Conservation (phyloP, 2,797 vertebrate genomes). For the Mus spretus region DNA sequence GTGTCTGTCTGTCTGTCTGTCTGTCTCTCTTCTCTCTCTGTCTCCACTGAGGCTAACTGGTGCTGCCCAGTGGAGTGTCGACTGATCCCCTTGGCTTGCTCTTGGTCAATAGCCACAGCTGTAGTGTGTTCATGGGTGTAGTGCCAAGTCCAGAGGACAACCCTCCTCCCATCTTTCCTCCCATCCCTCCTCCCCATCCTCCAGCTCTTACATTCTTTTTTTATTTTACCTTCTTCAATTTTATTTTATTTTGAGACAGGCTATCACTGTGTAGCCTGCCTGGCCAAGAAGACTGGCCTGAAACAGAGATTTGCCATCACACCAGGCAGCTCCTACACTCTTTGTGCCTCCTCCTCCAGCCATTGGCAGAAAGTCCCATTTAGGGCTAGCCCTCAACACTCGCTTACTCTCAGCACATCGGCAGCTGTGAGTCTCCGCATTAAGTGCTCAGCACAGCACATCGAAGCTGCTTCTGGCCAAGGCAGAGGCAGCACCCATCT, state of each 20-base stretch:
- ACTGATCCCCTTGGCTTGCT: neutral
- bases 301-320: neutral
- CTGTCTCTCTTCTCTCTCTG: neutral
- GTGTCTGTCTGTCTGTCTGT: neutral
- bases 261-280: neutral
- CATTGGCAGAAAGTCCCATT: too few species aligned
- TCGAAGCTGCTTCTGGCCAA: neutral
- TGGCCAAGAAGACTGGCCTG: neutral
- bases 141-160: neutral
- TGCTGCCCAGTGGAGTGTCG: neutral
- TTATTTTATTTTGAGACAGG: neutral
- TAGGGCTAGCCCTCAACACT: neutral
- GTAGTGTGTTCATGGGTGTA: neutral
- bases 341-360: neutral
- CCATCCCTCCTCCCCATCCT: neutral
- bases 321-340: neutral
- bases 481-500: neutral
- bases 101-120: too few species aligned
- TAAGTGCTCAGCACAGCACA: neutral
- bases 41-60: neutral
- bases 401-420: neutral
- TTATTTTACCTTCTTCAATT: neutral
- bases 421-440: neutral
- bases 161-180: neutral
- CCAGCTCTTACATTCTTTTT: neutral